Evolutionary conservation across 2,797 vertebrate species (phyloP).

Genomic region (Lithobates sylvaticus): DNA sequence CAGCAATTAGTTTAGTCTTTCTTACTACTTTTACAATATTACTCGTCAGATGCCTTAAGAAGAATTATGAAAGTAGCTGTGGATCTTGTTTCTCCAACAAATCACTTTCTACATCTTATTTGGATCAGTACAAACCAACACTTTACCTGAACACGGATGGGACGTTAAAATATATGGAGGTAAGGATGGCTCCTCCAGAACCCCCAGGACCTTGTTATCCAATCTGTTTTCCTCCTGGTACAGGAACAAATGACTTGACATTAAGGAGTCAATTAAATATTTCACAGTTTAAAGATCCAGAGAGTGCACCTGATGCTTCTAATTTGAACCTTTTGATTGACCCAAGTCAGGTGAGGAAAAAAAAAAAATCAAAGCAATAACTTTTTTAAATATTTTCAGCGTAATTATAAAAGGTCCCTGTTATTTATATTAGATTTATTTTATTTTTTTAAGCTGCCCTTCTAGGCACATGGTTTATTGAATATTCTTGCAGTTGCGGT

Average conservation of each 20-base stretch:
- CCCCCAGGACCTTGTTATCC: slow-evolving; percentile 26
- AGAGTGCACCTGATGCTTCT: slow-evolving; percentile 64
- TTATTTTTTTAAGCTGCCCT: too few species aligned
- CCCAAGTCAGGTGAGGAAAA: slow-evolving; percentile 76
- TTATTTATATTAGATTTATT: too few species aligned
- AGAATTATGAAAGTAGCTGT: background rate
- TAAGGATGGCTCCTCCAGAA: slow-evolving; percentile 47
- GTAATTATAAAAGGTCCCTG: background rate
- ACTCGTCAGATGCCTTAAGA: slow-evolving; percentile 41
- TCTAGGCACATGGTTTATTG: too few species aligned
- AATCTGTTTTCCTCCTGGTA: slow-evolving; percentile 62
- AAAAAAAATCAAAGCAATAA: background rate
- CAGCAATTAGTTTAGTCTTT: slow-evolving; percentile 40
- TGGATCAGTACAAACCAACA: slow-evolving; percentile 47
- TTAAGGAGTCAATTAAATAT: slow-evolving; percentile 51
- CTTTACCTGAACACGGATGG: slow-evolving; percentile 51
- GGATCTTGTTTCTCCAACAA: slow-evolving; percentile 20
- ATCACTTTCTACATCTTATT: slow-evolving; percentile 9
- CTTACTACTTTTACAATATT: slow-evolving; percentile 46
- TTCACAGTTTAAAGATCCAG: slow-evolving; percentile 71
- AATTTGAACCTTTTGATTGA: slow-evolving; percentile 65
- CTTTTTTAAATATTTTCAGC: background rate
- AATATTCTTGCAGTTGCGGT: too few species aligned
- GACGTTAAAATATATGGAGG: slow-evolving; percentile 50
- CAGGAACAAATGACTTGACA: slow-evolving; percentile 67